phyloP scores from a whole-genome alignment of 2,888 invertebrate genomes.

The Acleris holmiana region DNA sequence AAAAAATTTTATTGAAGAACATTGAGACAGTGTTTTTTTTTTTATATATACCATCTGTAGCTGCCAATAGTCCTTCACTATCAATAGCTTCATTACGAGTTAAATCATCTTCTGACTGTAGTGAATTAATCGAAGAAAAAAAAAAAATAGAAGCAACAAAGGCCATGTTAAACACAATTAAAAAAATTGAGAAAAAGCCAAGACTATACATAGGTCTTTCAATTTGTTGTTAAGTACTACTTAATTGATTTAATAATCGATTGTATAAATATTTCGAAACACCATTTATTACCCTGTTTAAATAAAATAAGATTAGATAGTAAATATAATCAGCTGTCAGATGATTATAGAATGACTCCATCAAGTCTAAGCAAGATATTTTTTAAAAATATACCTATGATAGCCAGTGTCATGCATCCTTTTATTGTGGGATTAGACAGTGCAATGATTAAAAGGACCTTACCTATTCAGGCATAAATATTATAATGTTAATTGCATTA shows the following conservation, averaged over 20 bases:
- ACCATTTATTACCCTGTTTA: conserved; percentile 36
- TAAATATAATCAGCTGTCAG: conserved; percentile 35
- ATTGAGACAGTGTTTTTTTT: no score
- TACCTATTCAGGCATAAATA: neutral
- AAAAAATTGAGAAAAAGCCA: no score
- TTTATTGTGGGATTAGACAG: neutral
- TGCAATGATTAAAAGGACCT: neutral
- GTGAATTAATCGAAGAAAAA: no score
- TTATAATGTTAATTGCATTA: neutral
- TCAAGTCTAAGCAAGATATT: conserved; percentile 6
- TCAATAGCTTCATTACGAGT: no score
- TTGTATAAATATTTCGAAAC: conserved; percentile 19
- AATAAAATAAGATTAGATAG: conserved; percentile 39
- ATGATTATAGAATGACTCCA: conserved; percentile 21
- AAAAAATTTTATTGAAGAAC: no score
- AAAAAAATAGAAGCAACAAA: no score
- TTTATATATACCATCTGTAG: no score
- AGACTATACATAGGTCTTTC: conserved; percentile 36
- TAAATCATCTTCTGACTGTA: no score
- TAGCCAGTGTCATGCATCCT: neutral
- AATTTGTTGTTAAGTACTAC: conserved; percentile 32
- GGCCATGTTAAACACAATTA: no score
- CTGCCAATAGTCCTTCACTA: no score
- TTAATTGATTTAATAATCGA: conserved; percentile 34
- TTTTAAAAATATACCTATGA: neutral